Percentiles rank a stretch among this genome's conserved stretches.
Conservation (phyloP, 2,113 vertebrate species). For the Chamaea fasciata region DNA sequence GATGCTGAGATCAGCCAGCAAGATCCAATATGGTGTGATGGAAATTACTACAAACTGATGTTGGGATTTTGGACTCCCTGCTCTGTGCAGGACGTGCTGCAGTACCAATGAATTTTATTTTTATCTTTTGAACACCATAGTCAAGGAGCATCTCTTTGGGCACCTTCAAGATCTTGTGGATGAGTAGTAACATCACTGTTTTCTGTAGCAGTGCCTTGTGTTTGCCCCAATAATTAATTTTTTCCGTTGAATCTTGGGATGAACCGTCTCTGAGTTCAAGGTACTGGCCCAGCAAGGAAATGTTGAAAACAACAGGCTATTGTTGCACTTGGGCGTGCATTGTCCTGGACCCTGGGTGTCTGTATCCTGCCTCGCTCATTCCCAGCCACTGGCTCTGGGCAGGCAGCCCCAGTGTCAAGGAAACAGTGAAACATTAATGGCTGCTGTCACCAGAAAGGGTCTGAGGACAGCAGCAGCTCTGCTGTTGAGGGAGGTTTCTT, state of each 20-base stretch:
- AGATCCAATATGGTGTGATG: background rate
- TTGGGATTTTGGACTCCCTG: background rate
- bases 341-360: background rate
- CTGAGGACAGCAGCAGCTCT: background rate
- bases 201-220: background rate
- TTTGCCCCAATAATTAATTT: background rate
- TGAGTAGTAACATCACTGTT: background rate
- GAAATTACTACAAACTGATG: background rate
- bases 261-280: background rate
- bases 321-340: background rate
- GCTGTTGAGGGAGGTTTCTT: background rate
- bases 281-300: background rate
- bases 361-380: background rate
- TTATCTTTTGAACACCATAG: background rate
- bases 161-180: background rate
- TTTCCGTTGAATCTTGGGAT: background rate
- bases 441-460: background rate
- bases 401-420: background rate
- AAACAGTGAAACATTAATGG: background rate
- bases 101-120: background rate
- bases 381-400: background rate
- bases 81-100: fast-evolving
- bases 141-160: background rate
- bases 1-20: background rate
- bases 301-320: conserved; percentile 20